Conservation (phyloP, 2,888 invertebrate genomes). For the Dastarcus helophoroides region DNA sequence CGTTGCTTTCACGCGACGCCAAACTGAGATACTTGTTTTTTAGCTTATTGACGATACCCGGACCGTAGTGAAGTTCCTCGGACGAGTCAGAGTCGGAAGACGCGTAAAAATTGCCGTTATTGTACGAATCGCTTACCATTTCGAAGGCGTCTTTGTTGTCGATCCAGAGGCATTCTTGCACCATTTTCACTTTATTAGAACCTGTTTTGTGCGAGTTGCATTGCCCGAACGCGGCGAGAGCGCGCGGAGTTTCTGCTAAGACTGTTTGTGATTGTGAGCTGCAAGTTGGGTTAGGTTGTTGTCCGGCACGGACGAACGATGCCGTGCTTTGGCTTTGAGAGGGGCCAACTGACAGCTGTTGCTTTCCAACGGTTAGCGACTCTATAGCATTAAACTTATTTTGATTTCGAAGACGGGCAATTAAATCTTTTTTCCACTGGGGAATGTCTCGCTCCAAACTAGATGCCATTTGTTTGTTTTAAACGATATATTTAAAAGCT, state of each 20-base stretch:
- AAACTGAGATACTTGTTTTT: constrained; percentile 79
- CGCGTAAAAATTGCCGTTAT: constrained; percentile 22
- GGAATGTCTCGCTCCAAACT: constrained; percentile 43
- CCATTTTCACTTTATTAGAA: constrained; percentile 36
- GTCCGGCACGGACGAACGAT: constrained; percentile 25
- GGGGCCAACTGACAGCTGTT: constrained; percentile 19
- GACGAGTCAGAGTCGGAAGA: constrained; percentile 44
- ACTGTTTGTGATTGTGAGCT: constrained; percentile 20
- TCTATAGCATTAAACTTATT: constrained; percentile 25
- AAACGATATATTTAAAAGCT: no score
- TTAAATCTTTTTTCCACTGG: constrained; percentile 76
- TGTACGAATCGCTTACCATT: constrained; percentile 18
- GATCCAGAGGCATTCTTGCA: constrained; percentile 37
- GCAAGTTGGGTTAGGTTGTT: constrained; percentile 24
- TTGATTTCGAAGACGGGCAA: constrained; percentile 55
- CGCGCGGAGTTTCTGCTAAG: background rate
- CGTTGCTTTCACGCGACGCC: constrained; percentile 57
- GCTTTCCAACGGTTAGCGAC: constrained; percentile 11
- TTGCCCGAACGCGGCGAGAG: constrained; percentile 10
- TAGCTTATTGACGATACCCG: constrained; percentile 80
- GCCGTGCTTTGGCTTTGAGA: constrained; percentile 17
- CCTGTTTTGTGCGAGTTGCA: constrained; percentile 13
- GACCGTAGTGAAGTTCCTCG: constrained; percentile 81
- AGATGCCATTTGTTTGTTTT: no score
- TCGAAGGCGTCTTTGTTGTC: constrained; percentile 17